Evolutionary conservation across 2,113 vertebrate genomes (phyloP).

Genomic region (Poeciliopsis retropinna): DNA sequence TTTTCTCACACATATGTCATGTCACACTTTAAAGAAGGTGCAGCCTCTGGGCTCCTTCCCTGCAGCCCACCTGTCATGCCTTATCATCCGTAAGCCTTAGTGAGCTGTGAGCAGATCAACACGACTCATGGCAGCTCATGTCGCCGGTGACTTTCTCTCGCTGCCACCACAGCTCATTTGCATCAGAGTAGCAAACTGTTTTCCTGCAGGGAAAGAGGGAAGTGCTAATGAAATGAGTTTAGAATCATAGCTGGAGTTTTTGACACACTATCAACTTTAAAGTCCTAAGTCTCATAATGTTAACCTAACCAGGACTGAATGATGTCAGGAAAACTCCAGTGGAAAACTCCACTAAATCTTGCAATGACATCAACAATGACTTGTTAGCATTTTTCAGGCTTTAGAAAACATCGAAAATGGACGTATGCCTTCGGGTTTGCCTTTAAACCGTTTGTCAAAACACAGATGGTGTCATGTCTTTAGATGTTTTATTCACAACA

Average conservation of each 20-base stretch:
- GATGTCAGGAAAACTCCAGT: too few species aligned
- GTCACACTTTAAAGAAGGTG: constrained; percentile 27
- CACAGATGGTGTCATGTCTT: too few species aligned
- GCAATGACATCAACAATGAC: too few species aligned
- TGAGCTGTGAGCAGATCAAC: constrained; percentile 45
- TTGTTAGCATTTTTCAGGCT: too few species aligned
- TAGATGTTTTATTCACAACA: too few species aligned
- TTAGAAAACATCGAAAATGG: too few species aligned
- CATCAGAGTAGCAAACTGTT: constrained; percentile 38
- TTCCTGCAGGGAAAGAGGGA: constrained; percentile 32
- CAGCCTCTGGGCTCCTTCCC: constrained; percentile 32
- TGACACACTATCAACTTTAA: not conserved
- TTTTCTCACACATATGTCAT: constrained; percentile 19
- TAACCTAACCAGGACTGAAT: too few species aligned
- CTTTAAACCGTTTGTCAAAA: too few species aligned
- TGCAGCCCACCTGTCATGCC: constrained; percentile 23
- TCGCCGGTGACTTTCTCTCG: constrained; percentile 40
- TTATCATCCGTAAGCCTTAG: constrained; percentile 52
- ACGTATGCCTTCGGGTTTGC: too few species aligned
- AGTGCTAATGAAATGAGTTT: constrained; percentile 32
- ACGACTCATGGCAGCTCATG: constrained; percentile 28
- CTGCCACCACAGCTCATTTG: constrained; percentile 52
- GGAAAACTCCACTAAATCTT: too few species aligned
- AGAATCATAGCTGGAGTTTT: constrained; percentile 38
- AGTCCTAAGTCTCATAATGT: too few species aligned